Evolutionary conservation across 2,113 vertebrate species (phyloP).

Genomic region (Polypterus bichir): DNA sequence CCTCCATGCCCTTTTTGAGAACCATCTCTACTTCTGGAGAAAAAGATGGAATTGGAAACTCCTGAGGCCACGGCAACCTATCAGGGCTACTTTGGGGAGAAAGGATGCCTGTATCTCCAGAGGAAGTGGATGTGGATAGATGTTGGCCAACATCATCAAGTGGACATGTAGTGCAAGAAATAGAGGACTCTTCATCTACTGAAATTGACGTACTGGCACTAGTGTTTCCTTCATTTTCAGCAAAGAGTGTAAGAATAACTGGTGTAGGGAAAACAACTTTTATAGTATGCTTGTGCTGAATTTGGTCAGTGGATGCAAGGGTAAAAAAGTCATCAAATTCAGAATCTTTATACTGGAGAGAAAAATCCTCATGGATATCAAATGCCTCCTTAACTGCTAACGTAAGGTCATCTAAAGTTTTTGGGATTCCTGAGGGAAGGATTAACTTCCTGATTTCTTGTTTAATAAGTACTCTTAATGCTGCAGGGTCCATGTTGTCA

Average conservation of each 20-base stretch:
- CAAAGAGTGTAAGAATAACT: conserved; percentile 14
- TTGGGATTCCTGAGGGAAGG: too few species aligned
- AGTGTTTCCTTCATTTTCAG: conserved; percentile 10
- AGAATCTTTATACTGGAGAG: conserved; percentile 21
- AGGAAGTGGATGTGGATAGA: too few species aligned
- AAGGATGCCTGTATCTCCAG: too few species aligned
- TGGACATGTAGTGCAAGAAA: too few species aligned
- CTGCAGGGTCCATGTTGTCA: too few species aligned
- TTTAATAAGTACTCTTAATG: too few species aligned
- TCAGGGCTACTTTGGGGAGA: conserved; percentile 9
- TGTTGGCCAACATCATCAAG: too few species aligned
- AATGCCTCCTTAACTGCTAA: conserved; percentile 17
- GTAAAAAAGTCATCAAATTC: conserved; percentile 24
- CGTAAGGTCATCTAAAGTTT: conserved; percentile 8
- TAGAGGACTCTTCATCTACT: conserved; percentile 18
- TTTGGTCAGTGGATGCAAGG: conserved; percentile 14
- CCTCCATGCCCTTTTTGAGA: conserved; percentile 16
- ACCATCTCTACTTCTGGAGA: conserved; percentile 22
- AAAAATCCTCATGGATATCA: conserved; percentile 18
- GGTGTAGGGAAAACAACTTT: conserved; percentile 17
- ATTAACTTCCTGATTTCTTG: too few species aligned
- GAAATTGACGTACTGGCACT: conserved; percentile 12
- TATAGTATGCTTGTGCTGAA: conserved; percentile 26
- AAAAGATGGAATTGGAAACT: conserved; percentile 28
- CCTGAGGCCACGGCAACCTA: conserved; percentile 21